Evolutionary conservation across 2,888 invertebrate species (phyloP).

Genomic region (Temnothorax ravouxi): DNA sequence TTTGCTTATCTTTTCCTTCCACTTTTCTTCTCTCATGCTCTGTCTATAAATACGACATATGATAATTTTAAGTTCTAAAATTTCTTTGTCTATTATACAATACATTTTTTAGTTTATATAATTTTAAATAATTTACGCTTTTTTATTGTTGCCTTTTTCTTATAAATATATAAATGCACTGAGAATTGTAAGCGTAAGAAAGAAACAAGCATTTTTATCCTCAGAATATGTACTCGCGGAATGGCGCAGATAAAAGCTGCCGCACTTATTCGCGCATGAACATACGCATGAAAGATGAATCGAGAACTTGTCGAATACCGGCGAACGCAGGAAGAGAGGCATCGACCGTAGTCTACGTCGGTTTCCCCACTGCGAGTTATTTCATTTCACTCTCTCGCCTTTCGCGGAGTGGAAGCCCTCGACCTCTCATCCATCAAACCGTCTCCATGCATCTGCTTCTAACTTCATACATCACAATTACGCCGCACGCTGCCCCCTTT

Average conservation of each 20-base stretch:
- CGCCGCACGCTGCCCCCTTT: constrained; percentile 59
- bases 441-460: constrained; percentile 73
- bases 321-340: constrained; percentile 53
- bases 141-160: not conserved
- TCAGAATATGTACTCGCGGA: not conserved
- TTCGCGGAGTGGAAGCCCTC: constrained; percentile 64
- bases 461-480: constrained; percentile 78
- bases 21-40: not conserved
- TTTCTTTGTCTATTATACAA: not conserved
- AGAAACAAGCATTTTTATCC: constrained; percentile 11
- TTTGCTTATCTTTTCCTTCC: not conserved
- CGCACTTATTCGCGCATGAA: constrained; percentile 46
- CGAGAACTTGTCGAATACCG: constrained; percentile 67
- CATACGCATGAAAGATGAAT: constrained; percentile 59
- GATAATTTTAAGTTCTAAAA: not conserved
- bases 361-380: constrained; percentile 67
- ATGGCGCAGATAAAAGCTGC: constrained; percentile 19
- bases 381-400: constrained; percentile 69
- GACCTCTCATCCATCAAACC: constrained; percentile 75
- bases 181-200: not conserved
- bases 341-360: constrained; percentile 63
- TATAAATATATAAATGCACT: constrained; percentile 1
- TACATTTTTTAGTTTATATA: constrained; percentile 2
- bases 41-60: not conserved
- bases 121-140: not conserved